Conservation (phyloP, 2,888 invertebrate species). For the Diadegma fenestrale region DNA sequence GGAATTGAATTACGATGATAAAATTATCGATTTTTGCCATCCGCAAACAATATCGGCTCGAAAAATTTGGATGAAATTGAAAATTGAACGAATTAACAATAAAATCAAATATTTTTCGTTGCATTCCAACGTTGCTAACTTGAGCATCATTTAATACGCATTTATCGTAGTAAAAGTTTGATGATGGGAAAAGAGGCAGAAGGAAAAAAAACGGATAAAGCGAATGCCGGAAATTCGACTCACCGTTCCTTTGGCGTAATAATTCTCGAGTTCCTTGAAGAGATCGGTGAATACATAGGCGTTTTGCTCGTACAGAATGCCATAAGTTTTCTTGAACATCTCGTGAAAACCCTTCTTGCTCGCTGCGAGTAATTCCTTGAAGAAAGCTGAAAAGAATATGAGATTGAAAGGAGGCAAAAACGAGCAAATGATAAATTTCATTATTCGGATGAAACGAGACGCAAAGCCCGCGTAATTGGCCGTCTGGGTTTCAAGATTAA, state of each 20-base stretch:
- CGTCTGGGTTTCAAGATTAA: too few species aligned
- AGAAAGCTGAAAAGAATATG: conserved; percentile 90
- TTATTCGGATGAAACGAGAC: conserved; percentile 82
- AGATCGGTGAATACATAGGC: conserved; percentile 96
- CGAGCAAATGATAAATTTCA: conserved; percentile 89
- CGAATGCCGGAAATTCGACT: conserved; percentile 68
- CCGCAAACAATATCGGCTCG: too few species aligned
- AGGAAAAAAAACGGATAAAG: conserved; percentile 4
- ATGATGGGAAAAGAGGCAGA: conserved; percentile 22
- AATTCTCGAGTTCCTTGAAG: conserved; percentile 95
- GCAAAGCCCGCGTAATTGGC: conserved; percentile 32
- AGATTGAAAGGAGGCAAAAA: conserved; percentile 22
- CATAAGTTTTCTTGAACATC: conserved; percentile 98
- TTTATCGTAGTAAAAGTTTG: neutral
- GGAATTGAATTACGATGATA: too few species aligned
- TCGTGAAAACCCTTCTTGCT: conserved; percentile 95
- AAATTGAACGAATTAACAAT: too few species aligned
- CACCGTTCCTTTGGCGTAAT: conserved; percentile 91
- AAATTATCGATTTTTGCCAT: too few species aligned
- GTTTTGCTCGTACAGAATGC: conserved; percentile 97
- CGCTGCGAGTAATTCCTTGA: conserved; percentile 92
- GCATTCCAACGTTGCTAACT: too few species aligned
- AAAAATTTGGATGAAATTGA: too few species aligned
- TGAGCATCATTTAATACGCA: too few species aligned
- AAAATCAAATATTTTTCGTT: too few species aligned